These are phyloP conservation scores for Amphipoea oculea DNA, from an alignment of 2,888 invertebrate species.

Conservation along the genomic window DNA sequence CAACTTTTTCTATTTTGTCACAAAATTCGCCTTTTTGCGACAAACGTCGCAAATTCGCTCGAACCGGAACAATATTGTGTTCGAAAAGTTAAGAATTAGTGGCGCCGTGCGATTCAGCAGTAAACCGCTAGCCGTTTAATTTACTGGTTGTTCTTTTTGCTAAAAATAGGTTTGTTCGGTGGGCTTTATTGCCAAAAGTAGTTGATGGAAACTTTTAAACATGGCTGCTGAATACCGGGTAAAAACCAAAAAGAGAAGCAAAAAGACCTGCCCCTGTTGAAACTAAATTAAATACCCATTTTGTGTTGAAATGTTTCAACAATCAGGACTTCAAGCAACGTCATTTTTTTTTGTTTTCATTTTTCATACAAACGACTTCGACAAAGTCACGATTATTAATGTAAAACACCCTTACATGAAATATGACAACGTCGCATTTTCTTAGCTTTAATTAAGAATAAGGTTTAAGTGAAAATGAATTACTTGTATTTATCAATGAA, in stretches of 20 bases:
- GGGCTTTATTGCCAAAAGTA: conserved; percentile 44
- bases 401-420: no score
- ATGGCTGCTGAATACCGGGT: background rate
- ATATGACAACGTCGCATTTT: no score
- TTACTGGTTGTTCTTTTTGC: conserved; percentile 29
- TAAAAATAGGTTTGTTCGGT: conserved; percentile 38
- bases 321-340: background rate
- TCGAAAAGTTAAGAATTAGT: conserved; percentile 46
- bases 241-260: background rate
- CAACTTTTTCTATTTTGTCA: conserved; percentile 15
- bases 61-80: conserved; percentile 43
- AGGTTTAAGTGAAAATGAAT: no score
- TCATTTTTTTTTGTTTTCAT: no score
- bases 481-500: no score
- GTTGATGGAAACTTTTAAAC: conserved; percentile 22
- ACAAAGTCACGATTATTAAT: no score
- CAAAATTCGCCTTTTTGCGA: conserved; percentile 19
- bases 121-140: conserved; percentile 43
- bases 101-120: conserved; percentile 36
- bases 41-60: conserved; percentile 18
- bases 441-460: no score
- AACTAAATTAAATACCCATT: background rate
- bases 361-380: no score
- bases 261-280: background rate
- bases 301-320: background rate